Evolutionary conservation across 2,797 vertebrate species (phyloP).

Genomic region (Lithobates sylvaticus): DNA sequence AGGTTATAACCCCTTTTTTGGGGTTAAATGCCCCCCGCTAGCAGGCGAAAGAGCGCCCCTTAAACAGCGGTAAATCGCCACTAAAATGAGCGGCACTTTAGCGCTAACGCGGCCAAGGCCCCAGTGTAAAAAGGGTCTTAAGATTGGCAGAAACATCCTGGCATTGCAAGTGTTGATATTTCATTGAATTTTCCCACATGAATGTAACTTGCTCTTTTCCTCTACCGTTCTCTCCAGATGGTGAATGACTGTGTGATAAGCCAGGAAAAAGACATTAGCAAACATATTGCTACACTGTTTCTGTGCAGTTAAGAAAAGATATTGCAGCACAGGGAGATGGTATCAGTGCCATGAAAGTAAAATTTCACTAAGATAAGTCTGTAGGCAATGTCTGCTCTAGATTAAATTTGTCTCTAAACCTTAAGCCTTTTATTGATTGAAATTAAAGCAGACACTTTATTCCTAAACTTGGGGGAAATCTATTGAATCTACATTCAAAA

Average conservation of each 20-base stretch:
- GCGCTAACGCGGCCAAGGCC: no score
- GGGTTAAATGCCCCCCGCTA: no score
- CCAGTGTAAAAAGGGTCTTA: background rate
- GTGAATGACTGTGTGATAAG: conserved; percentile 36
- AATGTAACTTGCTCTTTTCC: conserved; percentile 23
- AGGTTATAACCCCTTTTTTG: no score
- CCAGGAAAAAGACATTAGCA: conserved; percentile 46
- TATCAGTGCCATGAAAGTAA: conserved; percentile 30
- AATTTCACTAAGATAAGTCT: conserved; percentile 32
- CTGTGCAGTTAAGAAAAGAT: conserved; percentile 39
- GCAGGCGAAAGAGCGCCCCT: no score
- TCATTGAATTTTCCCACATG: conserved; percentile 20
- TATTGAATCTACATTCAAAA: conserved; percentile 4
- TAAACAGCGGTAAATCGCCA: no score
- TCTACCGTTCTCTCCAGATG: conserved; percentile 45
- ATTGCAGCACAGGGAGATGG: conserved; percentile 35
- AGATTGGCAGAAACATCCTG: conserved; percentile 3
- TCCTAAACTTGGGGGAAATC: background rate
- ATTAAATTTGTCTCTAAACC: conserved; percentile 6
- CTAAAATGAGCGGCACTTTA: no score
- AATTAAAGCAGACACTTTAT: conserved; percentile 22
- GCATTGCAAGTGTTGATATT: conserved; percentile 7
- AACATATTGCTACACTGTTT: conserved; percentile 45
- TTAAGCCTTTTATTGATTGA: conserved; percentile 38
- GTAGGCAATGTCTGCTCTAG: conserved; percentile 34